A percentile compares a stretch with the other conserved stretches of the same genome.
Conservation (phyloP, 2,797 vertebrate species). For the Poecilia picta region DNA sequence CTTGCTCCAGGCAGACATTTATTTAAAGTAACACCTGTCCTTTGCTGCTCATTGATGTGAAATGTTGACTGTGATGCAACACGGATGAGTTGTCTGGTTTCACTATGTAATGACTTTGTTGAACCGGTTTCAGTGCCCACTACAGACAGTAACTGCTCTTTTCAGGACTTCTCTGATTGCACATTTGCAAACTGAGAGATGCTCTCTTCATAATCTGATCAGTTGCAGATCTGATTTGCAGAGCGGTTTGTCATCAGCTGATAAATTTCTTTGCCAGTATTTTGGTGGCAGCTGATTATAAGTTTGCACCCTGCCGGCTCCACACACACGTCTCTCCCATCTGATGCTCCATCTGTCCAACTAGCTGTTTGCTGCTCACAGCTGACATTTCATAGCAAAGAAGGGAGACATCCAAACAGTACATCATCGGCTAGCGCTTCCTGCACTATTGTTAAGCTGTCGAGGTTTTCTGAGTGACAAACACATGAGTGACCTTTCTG, state of each 20-base stretch:
- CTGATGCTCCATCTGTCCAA: constrained; percentile 45
- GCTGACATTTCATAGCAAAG: constrained; percentile 53
- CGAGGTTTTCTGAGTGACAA: constrained; percentile 1
- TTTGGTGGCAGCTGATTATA: constrained; percentile 32
- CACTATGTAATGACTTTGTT: constrained; percentile 1
- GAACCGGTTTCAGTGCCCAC: background rate
- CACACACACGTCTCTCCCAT: constrained; percentile 19
- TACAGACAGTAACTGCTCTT: background rate
- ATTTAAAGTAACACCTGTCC: constrained; percentile 16
- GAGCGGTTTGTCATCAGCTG: constrained; percentile 21
- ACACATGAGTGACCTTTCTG: constrained; percentile 6
- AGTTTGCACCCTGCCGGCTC: constrained; percentile 40
- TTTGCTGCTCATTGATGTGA: constrained; percentile 17
- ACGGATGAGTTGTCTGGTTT: constrained; percentile 8
- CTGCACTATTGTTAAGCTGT: constrained; percentile 35
- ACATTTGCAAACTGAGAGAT: constrained; percentile 24
- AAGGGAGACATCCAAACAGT: constrained; percentile 43
- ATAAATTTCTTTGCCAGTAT: constrained; percentile 40
- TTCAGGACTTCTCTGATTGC: constrained; percentile 13
- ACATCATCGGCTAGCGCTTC: constrained; percentile 47
- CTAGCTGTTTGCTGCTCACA: constrained; percentile 17
- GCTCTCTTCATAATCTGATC: constrained; percentile 23
- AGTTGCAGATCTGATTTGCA: constrained; percentile 21
- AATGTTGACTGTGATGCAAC: constrained; percentile 25
- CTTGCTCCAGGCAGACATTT: constrained; percentile 20